A percentile compares a stretch with the other conserved stretches of the same genome.
phyloP scores from a whole-genome alignment of 2,888 invertebrate genomes.

The Ceriagrion tenellum region DNA sequence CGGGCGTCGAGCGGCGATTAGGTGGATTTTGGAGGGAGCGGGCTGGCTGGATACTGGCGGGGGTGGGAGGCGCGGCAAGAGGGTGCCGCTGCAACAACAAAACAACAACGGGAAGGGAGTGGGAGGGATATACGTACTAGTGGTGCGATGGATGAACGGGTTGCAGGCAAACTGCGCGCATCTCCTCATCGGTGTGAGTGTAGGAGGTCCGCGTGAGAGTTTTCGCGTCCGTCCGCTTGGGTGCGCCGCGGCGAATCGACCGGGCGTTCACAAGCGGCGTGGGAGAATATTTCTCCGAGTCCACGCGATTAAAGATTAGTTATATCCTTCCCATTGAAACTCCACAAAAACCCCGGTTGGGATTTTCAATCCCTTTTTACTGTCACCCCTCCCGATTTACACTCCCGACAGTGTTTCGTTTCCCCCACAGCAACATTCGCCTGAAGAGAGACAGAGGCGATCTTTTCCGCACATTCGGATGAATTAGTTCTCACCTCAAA shows the following conservation, averaged over 20 bases:
- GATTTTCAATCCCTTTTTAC: constrained; percentile 17
- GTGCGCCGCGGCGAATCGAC: background rate
- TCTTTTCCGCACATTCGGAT: constrained; percentile 6
- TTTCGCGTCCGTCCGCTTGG: background rate
- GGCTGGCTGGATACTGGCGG: background rate
- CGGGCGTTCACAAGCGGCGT: constrained; percentile 36
- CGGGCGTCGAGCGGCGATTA: background rate
- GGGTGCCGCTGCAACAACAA: constrained; percentile 16
- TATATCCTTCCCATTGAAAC: constrained; percentile 52
- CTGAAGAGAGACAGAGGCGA: background rate
- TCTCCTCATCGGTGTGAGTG: background rate
- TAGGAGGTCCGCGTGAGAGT: background rate
- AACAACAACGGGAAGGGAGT: background rate
- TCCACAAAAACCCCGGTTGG: constrained; percentile 42
- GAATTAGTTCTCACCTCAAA: constrained; percentile 10
- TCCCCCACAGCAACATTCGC: background rate
- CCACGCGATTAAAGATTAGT: constrained; percentile 64
- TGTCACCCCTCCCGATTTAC: background rate
- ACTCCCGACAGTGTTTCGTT: background rate
- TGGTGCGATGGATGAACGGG: constrained; percentile 42
- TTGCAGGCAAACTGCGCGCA: background rate
- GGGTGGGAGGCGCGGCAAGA: background rate
- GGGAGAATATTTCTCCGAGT: constrained; percentile 37
- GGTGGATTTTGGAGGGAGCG: background rate
- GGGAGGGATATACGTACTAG: background rate